phyloP scores from a whole-genome alignment of 1,140 invertebrate species.

The Proales similis region DNA sequence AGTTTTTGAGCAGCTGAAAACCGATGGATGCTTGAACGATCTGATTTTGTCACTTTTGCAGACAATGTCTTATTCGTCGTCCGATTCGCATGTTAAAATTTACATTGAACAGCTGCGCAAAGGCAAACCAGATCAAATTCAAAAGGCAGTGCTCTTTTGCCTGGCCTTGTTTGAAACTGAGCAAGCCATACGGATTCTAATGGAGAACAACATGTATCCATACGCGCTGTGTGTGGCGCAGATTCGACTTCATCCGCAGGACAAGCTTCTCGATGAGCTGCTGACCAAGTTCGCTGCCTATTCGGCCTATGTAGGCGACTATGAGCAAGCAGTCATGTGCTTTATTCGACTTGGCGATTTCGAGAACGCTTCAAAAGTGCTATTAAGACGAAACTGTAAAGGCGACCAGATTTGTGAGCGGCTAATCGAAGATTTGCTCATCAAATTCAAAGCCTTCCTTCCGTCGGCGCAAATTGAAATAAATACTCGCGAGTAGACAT shows the following conservation, averaged over 20 bases:
- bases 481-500: too few relatives aligned
- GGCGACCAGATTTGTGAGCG: constrained; percentile 2
- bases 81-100: not conserved
- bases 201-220: constrained; percentile 7
- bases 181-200: constrained; percentile 13
- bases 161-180: not conserved
- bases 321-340: constrained; percentile 23
- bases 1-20: constrained; percentile 16
- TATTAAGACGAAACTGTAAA: constrained; percentile 18
- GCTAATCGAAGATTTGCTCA: constrained; percentile 3
- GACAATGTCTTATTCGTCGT: not conserved
- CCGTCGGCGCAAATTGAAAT: too few relatives aligned
- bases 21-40: constrained; percentile 6
- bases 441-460: too few relatives aligned
- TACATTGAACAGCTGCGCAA: constrained; percentile 31
- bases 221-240: constrained; percentile 25
- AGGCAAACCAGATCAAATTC: not conserved
- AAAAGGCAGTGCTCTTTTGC: constrained; percentile 17
- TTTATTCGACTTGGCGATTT: constrained; percentile 5
- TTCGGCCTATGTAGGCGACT: constrained; percentile 29
- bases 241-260: not conserved
- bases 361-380: constrained; percentile 31
- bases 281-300: constrained; percentile 3
- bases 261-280: not conserved
- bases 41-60: constrained; percentile 11